These are phyloP conservation scores for Chirona hameri DNA, from an alignment of 2,888 invertebrate species.

Conservation along the genomic window DNA sequence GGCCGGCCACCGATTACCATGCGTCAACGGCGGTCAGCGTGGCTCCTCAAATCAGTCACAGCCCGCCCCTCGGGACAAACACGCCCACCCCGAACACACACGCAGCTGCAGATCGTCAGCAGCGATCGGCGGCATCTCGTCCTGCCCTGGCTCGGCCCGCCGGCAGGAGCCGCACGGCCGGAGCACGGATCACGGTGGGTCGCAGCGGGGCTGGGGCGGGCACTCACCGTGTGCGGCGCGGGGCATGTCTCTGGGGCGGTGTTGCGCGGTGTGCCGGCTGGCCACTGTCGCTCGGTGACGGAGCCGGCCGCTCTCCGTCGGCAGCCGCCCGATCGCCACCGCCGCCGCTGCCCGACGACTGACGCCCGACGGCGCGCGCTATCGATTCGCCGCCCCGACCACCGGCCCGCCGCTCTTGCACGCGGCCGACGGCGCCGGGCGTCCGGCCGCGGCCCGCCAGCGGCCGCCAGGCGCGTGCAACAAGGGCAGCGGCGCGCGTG, in stretches of 20 bases:
- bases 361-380: background rate
- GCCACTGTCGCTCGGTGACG: too few species aligned
- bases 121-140: too few species aligned
- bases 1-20: too few species aligned
- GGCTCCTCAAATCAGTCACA: too few species aligned
- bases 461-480: background rate
- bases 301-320: too few species aligned
- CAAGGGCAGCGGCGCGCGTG: slow-evolving; percentile 1
- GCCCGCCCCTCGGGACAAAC: too few species aligned
- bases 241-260: background rate
- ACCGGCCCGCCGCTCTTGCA: background rate
- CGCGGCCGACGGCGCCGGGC: background rate
- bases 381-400: background rate
- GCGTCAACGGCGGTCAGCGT: too few species aligned
- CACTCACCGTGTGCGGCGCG: background rate
- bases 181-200: too few species aligned
- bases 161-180: too few species aligned
- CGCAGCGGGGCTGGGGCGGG: background rate
- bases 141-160: too few species aligned
- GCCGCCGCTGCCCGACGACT: background rate
- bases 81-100: too few species aligned
- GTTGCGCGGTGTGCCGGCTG: background rate
- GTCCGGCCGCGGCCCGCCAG: background rate
- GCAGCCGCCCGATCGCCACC: background rate
- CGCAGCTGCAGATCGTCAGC: too few species aligned